phyloP scores from a whole-genome alignment of 2,113 vertebrate genomes.

The Xyrauchen texanus region DNA sequence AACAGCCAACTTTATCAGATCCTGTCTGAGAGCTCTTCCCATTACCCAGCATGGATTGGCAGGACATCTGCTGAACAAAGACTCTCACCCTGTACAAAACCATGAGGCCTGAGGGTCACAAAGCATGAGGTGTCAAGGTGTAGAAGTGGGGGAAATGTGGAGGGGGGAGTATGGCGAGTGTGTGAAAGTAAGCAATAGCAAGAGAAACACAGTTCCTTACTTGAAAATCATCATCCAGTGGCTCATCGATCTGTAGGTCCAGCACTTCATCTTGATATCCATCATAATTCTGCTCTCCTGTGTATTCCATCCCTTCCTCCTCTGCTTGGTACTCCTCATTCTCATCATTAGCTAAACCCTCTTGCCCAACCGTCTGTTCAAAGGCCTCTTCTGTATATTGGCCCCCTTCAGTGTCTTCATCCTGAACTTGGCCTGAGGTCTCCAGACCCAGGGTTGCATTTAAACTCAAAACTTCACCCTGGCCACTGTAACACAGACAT shows the following conservation, averaged over 20 bases:
- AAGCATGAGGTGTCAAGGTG: constrained; percentile 74
- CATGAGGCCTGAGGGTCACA: constrained; percentile 90
- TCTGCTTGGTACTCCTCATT: constrained; percentile 67
- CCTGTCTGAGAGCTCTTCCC: constrained; percentile 83
- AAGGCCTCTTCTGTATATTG: constrained; percentile 78
- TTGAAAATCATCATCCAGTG: constrained; percentile 91
- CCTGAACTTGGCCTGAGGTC: constrained; percentile 79
- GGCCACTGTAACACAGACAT: constrained; percentile 69
- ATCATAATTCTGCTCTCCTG: constrained; percentile 76
- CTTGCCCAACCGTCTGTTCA: constrained; percentile 60
- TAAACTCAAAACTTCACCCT: constrained; percentile 78
- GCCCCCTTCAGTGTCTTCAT: constrained; percentile 76
- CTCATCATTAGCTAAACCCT: constrained; percentile 70
- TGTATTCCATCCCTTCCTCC: constrained; percentile 77
- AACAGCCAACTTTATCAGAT: constrained; percentile 97
- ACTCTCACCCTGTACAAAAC: constrained; percentile 72
- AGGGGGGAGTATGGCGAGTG: not conserved
- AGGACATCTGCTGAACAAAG: constrained; percentile 90
- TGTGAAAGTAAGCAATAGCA: constrained; percentile 13
- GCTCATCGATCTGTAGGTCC: constrained; percentile 94
- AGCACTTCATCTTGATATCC: constrained; percentile 89
- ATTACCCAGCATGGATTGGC: constrained; percentile 89
- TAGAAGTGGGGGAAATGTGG: constrained; percentile 9
- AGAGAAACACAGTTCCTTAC: constrained; percentile 76
- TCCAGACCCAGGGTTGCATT: constrained; percentile 77